A percentile compares a stretch with the other conserved stretches of the same genome.
phyloP scores from a whole-genome alignment of 2,113 vertebrate genomes.

The Myotis lucifugus region DNA sequence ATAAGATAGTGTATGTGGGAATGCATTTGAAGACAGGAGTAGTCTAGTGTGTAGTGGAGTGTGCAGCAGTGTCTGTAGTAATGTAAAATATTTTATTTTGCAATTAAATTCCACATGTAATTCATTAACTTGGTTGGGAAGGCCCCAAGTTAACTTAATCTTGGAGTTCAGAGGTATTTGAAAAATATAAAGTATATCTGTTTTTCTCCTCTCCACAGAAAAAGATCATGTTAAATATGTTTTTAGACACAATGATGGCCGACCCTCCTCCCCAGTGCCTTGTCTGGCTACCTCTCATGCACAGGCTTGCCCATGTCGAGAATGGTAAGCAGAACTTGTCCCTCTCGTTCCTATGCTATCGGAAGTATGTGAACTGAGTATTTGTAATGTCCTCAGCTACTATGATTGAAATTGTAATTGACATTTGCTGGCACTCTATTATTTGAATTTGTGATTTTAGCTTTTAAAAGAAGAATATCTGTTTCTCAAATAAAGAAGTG shows the following conservation, averaged over 20 bases:
- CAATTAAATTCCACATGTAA: neutral
- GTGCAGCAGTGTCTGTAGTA: neutral
- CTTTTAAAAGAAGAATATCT: constrained; percentile 32
- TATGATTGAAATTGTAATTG: neutral
- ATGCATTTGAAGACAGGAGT: neutral
- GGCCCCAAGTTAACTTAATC: neutral
- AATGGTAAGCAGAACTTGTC: constrained; percentile 88
- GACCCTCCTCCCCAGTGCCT: constrained; percentile 99
- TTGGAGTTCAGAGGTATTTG: neutral
- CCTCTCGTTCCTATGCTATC: neutral
- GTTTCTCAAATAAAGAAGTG: neutral
- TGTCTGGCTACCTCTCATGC: constrained; percentile 98
- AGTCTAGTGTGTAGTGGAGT: neutral
- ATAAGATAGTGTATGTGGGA: neutral
- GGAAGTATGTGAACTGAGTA: neutral
- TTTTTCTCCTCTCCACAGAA: constrained; percentile 88
- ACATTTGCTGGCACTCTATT: neutral
- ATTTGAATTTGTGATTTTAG: constrained; percentile 15
- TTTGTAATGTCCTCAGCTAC: neutral
- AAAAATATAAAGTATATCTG: neutral
- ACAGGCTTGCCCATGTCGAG: constrained; percentile 97
- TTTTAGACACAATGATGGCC: constrained; percentile 96
- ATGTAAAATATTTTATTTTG: neutral
- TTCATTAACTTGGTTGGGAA: neutral
- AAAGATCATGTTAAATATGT: constrained; percentile 96